Evolutionary conservation across 2,888 invertebrate species (phyloP), one percentile per base, ranked within the genome.

Genomic region (Tetrapedia diversipes): DNA sequence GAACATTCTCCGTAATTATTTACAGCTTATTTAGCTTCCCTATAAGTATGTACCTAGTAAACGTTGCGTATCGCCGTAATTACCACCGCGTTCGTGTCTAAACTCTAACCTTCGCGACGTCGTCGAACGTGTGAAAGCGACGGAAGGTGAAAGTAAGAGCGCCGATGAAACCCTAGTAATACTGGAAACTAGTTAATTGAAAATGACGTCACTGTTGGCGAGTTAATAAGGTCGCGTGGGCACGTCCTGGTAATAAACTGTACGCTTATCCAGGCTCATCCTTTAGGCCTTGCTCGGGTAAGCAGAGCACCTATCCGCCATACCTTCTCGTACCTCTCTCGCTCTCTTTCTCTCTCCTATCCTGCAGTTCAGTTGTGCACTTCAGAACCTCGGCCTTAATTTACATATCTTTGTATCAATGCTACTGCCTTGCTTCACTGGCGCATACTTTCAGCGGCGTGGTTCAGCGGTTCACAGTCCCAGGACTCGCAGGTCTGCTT

Each of bases 391-490:
- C 77, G 74, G 64, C 45, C 81, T 74, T 82, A 75, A 86, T 87
- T 87, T 87, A 87, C 86, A 87, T 86, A 87, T 87, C 87, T 86
- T 77, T 80, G 81, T 86, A 87, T 87, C 87, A 80, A 86, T 85
- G 86, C 86, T 83, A 78, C 84, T 80, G 79, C 80, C 83, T 86
- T 64, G 80, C 75, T 81, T 75, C 68, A 76, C 79, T 51, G 56
- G 76, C 79, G 77, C 79, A 80, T 85, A 79, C 79, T 85, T 85
- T 86, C 80, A 80, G 61, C 71, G 66, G 67, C 63, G 54, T 37
- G 49, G n/a, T n/a, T n/a, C 85, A 77, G 79, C 77, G 83, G 79
- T 87, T 86, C 83, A 81, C 85, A 79, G n/a, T 86, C 80, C 85
- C 79, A 80, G 63, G 73, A 84, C 60, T 19, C 19, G 53, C 34